Evolutionary conservation across 2,797 vertebrate species (phyloP).

Genomic region (Tinamus major): DNA sequence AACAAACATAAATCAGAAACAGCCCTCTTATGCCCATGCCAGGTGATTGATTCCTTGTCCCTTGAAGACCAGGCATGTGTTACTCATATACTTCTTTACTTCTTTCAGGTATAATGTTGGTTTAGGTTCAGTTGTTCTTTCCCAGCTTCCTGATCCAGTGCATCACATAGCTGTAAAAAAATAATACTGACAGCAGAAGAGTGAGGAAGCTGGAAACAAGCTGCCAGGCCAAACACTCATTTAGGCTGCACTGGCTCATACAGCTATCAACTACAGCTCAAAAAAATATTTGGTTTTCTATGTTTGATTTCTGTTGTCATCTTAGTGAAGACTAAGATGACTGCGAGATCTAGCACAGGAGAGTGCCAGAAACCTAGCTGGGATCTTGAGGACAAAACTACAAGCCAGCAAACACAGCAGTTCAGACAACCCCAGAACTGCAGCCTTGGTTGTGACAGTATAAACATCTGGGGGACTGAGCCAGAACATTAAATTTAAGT

Average conservation of each 20-base stretch:
- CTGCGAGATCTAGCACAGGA: background rate
- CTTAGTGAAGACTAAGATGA: background rate
- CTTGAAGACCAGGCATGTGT: background rate
- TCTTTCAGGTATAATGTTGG: fast-evolving
- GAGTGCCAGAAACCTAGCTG: background rate
- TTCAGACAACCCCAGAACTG: background rate
- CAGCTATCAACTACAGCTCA: background rate
- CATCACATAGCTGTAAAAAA: background rate
- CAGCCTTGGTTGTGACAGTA: background rate
- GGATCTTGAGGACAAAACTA: background rate
- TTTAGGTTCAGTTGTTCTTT: background rate
- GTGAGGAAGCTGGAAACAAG: background rate
- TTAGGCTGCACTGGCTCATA: background rate
- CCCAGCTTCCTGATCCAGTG: background rate
- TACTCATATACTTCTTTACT: background rate
- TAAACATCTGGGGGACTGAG: background rate
- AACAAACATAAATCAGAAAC: background rate
- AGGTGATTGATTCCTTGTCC: background rate
- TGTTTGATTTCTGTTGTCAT: background rate
- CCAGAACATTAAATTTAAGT: background rate
- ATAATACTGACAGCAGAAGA: background rate
- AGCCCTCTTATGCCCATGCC: background rate
- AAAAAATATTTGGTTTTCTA: background rate
- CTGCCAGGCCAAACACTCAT: background rate
- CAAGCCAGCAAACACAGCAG: background rate